Evolutionary conservation across 2,113 vertebrate species (phyloP).

Genomic region (Neopipo cinnamomea): DNA sequence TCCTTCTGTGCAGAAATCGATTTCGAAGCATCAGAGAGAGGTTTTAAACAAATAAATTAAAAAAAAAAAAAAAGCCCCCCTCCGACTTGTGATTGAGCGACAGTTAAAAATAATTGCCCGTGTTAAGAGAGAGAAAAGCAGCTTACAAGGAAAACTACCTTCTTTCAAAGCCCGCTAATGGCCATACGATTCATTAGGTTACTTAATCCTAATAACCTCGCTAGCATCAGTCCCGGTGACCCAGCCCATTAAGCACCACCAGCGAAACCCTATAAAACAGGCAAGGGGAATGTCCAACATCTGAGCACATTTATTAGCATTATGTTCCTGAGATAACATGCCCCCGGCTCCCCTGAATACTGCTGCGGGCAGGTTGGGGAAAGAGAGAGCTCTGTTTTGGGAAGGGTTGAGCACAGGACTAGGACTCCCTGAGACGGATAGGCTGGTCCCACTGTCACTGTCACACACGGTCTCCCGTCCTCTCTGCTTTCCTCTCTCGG

Average conservation of each 20-base stretch:
- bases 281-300: conserved; percentile 60
- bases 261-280: conserved; percentile 63
- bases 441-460: neutral
- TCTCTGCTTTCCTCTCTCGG: neutral
- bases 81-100: neutral
- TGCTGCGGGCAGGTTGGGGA: neutral
- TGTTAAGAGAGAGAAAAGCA: conserved; percentile 4
- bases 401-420: neutral
- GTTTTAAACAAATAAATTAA: neutral
- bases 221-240: conserved; percentile 58
- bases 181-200: conserved; percentile 68
- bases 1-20: neutral
- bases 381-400: neutral
- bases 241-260: conserved; percentile 39
- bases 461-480: neutral
- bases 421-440: neutral
- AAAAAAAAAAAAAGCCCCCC: neutral
- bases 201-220: conserved; percentile 66
- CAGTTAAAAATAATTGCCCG: conserved; percentile 52
- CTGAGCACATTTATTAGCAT: conserved; percentile 57
- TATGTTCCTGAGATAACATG: neutral
- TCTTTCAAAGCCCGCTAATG: conserved; percentile 40
- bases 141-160: conserved; percentile 1
- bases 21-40: neutral
- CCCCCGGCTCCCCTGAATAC: neutral